Evolutionary conservation across 2,113 vertebrate species (phyloP), one percentile per base, ranked within the genome.

Genomic region (Crotalus viridis): DNA sequence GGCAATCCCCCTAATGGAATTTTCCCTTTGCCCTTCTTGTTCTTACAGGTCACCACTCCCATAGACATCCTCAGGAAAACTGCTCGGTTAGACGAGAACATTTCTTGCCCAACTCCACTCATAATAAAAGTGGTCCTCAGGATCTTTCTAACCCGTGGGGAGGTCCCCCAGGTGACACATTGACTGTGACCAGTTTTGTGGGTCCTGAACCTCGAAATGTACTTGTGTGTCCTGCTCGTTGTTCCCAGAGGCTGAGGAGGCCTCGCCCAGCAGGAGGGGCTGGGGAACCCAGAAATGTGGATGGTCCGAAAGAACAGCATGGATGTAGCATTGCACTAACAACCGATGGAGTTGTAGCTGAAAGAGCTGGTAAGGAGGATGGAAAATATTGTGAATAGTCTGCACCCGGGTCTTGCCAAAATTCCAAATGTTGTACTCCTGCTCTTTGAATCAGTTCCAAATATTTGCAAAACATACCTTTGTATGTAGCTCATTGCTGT

Each of bases 131-230:
- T 86, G 56, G 52, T 85, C 46, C 92, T 4, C 56, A 10, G 46
- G 92, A 90, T 22, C 22, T 48, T 28, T 24, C 74, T 54, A 93
- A 93, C 39, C n/a, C 88, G 39, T 93, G 92, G 92, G 92, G 92
- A 54, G 74, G 55, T 43, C 81, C 92, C 22, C 19, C 55, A 52
- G 88, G 88, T 10, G 92, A 93, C 92, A 93, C 92, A 12, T 57
- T 93, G 55, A 89, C 92, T 21, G 92, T 93, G 46, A 93, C 92
- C 92, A 93, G 92, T 61, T 93, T 93, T 28, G 92, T 93, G 74
- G 92, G 92, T 10, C 92, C 92, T 21, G 92, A 93, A 48, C 92
- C 92, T 57, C 92, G 88, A n/a, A 81, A 93, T 85, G 92, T 93
- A 85, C 92, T 93, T 61, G 92, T 93, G 74, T 93, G 92, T 59